phyloP scores from a whole-genome alignment of 2,797 vertebrate genomes.

The Orientallactaga sibirica region DNA sequence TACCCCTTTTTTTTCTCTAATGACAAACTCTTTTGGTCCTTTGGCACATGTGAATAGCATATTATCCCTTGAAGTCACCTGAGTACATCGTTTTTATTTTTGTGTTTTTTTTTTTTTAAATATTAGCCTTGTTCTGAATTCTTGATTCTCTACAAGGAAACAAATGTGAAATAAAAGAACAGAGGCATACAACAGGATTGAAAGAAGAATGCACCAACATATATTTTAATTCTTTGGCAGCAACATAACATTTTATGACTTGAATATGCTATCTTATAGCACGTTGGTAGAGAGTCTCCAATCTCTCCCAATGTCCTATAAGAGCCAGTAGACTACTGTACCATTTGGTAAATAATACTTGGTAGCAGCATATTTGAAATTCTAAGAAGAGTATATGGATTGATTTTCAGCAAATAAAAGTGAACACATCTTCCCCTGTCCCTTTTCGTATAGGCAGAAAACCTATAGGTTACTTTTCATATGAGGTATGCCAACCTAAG shows the following conservation, averaged over 20 bases:
- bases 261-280: neutral
- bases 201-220: neutral
- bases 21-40: neutral
- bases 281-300: neutral
- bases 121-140: neutral
- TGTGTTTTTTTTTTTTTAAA: neutral
- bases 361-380: slow-evolving; percentile 12
- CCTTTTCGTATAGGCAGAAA: neutral
- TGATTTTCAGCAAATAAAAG: slow-evolving; percentile 5
- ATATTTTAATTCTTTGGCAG: neutral
- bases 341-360: neutral
- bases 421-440: neutral
- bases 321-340: neutral
- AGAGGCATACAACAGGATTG: too few relatives aligned
- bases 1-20: neutral
- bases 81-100: neutral
- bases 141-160: neutral
- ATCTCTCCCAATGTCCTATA: neutral
- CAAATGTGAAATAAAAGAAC: neutral
- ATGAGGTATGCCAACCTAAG: neutral
- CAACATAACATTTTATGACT: neutral
- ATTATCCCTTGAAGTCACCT: neutral
- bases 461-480: slow-evolving; percentile 5
- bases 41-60: neutral
- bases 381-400: neutral